Evolutionary conservation across 2,113 vertebrate species (phyloP), one percentile per base, ranked within the genome.

Genomic region (Halcyon malimbica): DNA sequence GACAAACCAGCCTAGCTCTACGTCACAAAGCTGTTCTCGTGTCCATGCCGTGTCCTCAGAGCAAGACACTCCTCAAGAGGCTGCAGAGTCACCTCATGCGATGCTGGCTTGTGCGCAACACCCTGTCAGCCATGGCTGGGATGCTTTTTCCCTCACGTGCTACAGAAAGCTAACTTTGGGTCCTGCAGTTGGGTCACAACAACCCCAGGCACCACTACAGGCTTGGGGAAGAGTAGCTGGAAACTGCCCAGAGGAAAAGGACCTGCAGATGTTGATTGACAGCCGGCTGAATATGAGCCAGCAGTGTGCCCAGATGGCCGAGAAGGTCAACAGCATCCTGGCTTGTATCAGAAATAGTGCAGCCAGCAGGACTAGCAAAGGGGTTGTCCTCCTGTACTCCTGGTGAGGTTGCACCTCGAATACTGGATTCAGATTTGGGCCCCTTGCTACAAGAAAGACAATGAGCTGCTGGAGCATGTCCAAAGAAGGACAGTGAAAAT

Each of bases 371-470:
- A 26, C 0, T 0, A 39, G 19, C 33, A 48, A 12, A 13, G 37
- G 0, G 7, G 20, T 3, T 0, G 2, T 2, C 0, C 21, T 35
- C 21, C 60, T 10, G 29, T 6, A 4, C 21, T 31, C 0, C 53
- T 17, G n/a, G 11, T 6, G 62, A 39, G 35, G 65, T 35, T 0
- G 1, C 60, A 83, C 11, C 65, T 69, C 0, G 0, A 75, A 5
- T 21, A 1, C 28, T 4, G 6, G 4, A 5, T 12, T 11, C 33
- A 42, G 44, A 39, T 37, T 29, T n/a, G 56, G 10, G 31, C 8
- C n/a, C 21, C 28, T 46, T 5, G 2, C 10, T 17, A 2, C 29
- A 10, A 29, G 4, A 51, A 1, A 5, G n/a, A 69, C 50, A 21
- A 0, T 1, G 60, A 74, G 44, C 2, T 1, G 44, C 83, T 56